A percentile compares a stretch with the other conserved stretches of the same genome.
Evolutionary conservation across 2,888 invertebrate species (phyloP).

Genomic region (Cryptocephalus primarius): DNA sequence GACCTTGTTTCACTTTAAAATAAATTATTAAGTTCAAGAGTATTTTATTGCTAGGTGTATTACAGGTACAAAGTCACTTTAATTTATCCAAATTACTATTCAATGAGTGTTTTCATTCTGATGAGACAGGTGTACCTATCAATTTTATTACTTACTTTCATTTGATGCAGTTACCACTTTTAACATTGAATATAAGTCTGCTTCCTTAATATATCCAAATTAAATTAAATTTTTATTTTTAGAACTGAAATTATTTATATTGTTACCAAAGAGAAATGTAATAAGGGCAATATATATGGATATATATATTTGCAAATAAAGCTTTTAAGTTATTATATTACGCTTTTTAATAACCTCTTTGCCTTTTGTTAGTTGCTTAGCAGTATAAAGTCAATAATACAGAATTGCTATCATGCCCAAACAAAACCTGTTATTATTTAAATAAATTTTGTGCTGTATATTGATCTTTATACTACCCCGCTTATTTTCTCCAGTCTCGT

Average conservation of each 20-base stretch:
- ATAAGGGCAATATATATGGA: slow-evolving; percentile 5
- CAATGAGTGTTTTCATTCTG: background rate
- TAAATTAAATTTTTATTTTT: slow-evolving; percentile 16
- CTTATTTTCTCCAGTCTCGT: background rate
- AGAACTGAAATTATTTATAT: slow-evolving; percentile 25
- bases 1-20: too few relatives aligned
- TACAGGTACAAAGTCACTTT: too few relatives aligned
- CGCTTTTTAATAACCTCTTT: slow-evolving; percentile 31
- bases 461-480: too few relatives aligned
- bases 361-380: slow-evolving; percentile 4
- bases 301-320: slow-evolving; percentile 36
- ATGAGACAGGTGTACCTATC: background rate
- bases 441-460: too few relatives aligned
- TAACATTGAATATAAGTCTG: slow-evolving; percentile 2
- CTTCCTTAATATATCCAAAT: slow-evolving; percentile 8
- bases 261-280: slow-evolving; percentile 29
- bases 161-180: background rate
- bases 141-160: background rate
- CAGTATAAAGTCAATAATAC: background rate
- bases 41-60: too few relatives aligned
- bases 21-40: too few relatives aligned
- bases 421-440: too few relatives aligned
- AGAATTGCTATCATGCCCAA: too few relatives aligned
- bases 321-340: slow-evolving; percentile 30
- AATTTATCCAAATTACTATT: too few relatives aligned